Conservation (phyloP, 2,797 vertebrate species). For the Rhinophrynus dorsalis region DNA sequence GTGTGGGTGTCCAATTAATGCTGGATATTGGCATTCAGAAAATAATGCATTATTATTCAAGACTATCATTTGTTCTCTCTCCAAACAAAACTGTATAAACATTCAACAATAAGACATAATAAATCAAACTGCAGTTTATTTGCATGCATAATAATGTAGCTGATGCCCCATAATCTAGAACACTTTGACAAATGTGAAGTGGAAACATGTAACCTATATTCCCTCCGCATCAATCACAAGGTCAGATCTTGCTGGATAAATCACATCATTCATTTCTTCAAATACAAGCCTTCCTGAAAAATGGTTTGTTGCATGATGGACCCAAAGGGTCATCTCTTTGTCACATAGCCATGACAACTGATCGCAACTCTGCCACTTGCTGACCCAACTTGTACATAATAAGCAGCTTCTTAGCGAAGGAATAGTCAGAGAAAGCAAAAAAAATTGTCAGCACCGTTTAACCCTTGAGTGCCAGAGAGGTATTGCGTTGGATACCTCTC, state of each 20-base stretch:
- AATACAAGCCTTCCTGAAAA: slow-evolving; percentile 16
- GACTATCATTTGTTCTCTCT: not conserved
- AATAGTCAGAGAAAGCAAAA: not conserved
- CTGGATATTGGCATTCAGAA: not conserved
- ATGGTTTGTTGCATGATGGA: slow-evolving; percentile 16
- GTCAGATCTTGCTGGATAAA: slow-evolving; percentile 16
- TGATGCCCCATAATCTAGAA: slow-evolving; percentile 21
- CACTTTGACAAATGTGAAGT: slow-evolving; percentile 37
- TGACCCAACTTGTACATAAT: slow-evolving; percentile 31
- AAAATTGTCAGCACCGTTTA: no score
- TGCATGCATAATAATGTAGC: slow-evolving; percentile 41
- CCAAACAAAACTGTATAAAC: slow-evolving; percentile 14
- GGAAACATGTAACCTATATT: slow-evolving; percentile 14
- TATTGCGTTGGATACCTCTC: no score
- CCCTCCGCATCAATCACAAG: slow-evolving; percentile 22
- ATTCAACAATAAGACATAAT: slow-evolving; percentile 24
- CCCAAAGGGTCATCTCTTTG: slow-evolving; percentile 5
- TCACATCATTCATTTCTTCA: not conserved
- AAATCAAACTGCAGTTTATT: slow-evolving; percentile 18
- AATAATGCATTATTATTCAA: not conserved
- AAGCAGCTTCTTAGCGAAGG: slow-evolving; percentile 10
- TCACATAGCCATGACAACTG: slow-evolving; percentile 22
- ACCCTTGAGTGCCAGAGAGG: no score
- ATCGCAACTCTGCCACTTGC: slow-evolving; percentile 5
- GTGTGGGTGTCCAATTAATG: no score